Conservation (phyloP, 2,888 invertebrate species). For the Sepioteuthis lessoniana region DNA sequence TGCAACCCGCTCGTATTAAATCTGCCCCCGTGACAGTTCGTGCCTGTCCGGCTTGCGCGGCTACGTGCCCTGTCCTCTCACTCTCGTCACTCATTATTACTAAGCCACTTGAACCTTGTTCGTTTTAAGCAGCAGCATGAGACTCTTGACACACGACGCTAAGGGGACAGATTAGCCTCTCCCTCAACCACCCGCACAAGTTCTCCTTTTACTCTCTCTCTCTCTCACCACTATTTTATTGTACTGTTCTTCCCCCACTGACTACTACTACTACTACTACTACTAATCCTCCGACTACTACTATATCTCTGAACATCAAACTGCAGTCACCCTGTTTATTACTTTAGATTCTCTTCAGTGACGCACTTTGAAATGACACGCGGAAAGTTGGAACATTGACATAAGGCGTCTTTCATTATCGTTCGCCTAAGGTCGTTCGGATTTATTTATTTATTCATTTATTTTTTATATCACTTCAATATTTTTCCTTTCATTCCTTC, state of each 20-base stretch:
- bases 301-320: not conserved
- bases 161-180: constrained; percentile 13
- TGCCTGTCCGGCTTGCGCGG: not conserved
- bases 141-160: not conserved
- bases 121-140: not conserved
- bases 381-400: not conserved
- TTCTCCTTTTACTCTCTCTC: not conserved
- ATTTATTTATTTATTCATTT: not conserved
- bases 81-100: not conserved
- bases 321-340: not conserved
- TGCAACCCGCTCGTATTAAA: not conserved
- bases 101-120: not conserved
- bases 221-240: too few relatives aligned
- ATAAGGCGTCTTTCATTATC: not conserved
- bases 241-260: too few relatives aligned
- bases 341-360: not conserved
- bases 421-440: not conserved
- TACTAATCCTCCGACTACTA: too few relatives aligned
- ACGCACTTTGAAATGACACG: not conserved
- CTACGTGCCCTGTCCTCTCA: not conserved
- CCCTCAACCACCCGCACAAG: not conserved
- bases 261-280: not conserved
- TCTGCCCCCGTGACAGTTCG: not conserved
- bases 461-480: not conserved
- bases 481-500: not conserved